Evolutionary conservation across 2,113 vertebrate genomes (phyloP), one percentile per base, ranked within the genome.

Genomic region (Orycteropus afer): DNA sequence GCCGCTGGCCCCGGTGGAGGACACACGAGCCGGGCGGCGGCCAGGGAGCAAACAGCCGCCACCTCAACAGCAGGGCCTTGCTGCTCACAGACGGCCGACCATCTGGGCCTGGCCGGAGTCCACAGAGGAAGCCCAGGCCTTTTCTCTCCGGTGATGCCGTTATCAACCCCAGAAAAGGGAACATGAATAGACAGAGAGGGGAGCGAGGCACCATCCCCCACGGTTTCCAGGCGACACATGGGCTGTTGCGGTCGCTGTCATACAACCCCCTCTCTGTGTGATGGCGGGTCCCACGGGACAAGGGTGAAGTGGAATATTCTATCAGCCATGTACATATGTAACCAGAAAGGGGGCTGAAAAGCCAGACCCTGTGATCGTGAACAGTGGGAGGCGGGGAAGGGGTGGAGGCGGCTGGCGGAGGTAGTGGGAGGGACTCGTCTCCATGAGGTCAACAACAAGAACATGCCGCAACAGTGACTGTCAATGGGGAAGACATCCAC

Each of bases 321-420:
- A 98, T 98, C 98, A 98, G 98, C 95, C 65, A 15, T 88, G 94
- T 98, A 98, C 98, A 98, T 80, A 97, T 98, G 98, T 98, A 98
- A 98, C 94, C 96, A 86, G 97, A 92, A 93, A 74, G 11, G 76
- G 88, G 92, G 96, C 34, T 98, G 98, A 96, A 98, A 98, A 96
- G 98, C 97, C 90, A 95, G 93, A 94, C 80, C 97, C 95, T 84
- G 86, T 96, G 95, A 71, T 23, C 51, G 87, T 85, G 49, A 18
- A 22, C 9, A 11, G 29, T 3, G 10, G 67, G 20, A 22, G 47
- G 29, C 86, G 69, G 63, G 80, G 93, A 4, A 83, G 86, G 85
- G 96, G 91, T 25, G 97, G 96, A 94, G 95, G 89, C 27, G 45
- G 1, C 67, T 67, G 95, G 97, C n/a, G 51, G 96, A 1, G 90